These are phyloP conservation scores for Cassiopea xamachana DNA, from an alignment of 30 jellyfish, hydroid and myxozoan species.

Conservation along the genomic window DNA sequence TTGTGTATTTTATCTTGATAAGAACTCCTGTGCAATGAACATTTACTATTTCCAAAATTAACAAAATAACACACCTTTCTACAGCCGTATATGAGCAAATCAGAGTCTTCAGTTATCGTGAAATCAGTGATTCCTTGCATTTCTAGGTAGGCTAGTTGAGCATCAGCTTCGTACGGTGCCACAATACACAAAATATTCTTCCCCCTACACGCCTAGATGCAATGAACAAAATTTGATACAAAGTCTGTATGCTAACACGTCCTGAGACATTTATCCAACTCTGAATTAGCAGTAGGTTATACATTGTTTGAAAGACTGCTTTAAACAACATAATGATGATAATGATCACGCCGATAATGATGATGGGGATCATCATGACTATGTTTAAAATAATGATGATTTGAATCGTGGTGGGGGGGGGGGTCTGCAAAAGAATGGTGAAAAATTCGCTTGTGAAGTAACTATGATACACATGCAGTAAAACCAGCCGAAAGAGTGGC, in stretches of 20 bases:
- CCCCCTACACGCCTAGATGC: constrained; percentile 87
- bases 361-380: no score
- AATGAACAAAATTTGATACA: not conserved
- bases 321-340: not conserved
- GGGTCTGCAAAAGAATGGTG: no score
- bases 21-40: not conserved
- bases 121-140: constrained; percentile 86
- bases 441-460: no score
- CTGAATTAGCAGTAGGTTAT: not conserved
- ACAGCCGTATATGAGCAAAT: constrained; percentile 93
- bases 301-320: not conserved
- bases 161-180: constrained; percentile 99
- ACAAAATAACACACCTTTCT: constrained; percentile 66
- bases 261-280: not conserved
- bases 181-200: constrained; percentile 88
- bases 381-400: no score
- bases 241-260: no score
- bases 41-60: not conserved
- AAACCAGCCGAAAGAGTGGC: no score
- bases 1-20: not conserved
- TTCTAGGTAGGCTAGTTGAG: constrained; percentile 96
- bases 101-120: constrained; percentile 98
- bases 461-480: no score
- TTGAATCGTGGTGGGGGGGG: no score
- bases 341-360: no score